Evolutionary conservation across 2,888 invertebrate species (phyloP).

Genomic region (Heliconius charithonia): DNA sequence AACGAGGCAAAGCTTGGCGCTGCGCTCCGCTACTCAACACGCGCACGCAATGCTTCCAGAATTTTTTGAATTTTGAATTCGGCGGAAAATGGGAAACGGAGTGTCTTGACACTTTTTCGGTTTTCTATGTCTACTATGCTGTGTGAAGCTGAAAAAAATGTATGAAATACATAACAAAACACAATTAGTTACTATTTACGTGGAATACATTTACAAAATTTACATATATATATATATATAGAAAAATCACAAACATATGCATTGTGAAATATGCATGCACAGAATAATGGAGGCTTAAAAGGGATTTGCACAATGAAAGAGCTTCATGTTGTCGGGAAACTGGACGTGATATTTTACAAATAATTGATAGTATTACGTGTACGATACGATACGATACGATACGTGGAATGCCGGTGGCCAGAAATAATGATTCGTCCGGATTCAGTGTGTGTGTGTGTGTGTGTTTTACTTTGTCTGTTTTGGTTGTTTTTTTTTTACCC

Average conservation of each 20-base stretch:
- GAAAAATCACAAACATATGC: conserved; percentile 35
- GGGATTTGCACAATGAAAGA: conserved; percentile 37
- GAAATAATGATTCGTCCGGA: conserved; percentile 13
- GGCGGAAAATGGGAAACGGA: too few species aligned
- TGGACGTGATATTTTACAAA: conserved; percentile 43
- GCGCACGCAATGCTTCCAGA: too few species aligned
- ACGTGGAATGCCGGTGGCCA: conserved; percentile 25
- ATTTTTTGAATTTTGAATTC: too few species aligned
- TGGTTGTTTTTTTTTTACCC: not conserved
- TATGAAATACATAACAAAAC: not conserved
- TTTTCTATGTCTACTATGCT: too few species aligned
- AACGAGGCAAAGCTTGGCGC: too few species aligned
- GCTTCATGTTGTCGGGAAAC: conserved; percentile 36
- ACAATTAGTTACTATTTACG: not conserved
- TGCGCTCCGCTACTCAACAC: too few species aligned
- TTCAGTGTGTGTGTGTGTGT: not conserved
- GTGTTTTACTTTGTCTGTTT: not conserved
- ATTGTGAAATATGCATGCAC: conserved; percentile 36
- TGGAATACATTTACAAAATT: not conserved
- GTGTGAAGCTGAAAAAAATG: too few species aligned
- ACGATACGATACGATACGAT: conserved; percentile 15
- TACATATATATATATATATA: not conserved
- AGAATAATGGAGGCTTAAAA: conserved; percentile 44
- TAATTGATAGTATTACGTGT: conserved; percentile 41
- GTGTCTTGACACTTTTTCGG: too few species aligned